A percentile compares a stretch with the other conserved stretches of the same genome.
These are phyloP conservation scores for Anseranas semipalmata DNA, from an alignment of 2,113 vertebrate species.

Conservation along the genomic window DNA sequence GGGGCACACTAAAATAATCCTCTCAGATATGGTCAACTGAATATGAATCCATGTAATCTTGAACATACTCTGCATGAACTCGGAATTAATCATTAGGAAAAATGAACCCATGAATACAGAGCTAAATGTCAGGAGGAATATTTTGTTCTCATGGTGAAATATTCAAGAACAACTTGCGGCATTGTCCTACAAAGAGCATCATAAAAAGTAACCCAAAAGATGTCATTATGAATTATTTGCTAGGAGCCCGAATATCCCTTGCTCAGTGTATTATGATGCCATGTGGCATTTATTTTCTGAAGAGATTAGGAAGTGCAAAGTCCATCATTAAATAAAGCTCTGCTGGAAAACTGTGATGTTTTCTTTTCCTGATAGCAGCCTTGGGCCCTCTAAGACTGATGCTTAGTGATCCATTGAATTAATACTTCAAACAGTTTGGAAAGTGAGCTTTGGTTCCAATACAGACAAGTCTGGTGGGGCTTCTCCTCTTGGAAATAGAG, in stretches of 20 bases:
- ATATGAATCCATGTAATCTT: slow-evolving; percentile 67
- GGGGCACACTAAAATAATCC: slow-evolving; percentile 69
- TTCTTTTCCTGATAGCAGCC: neutral
- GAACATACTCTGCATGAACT: slow-evolving; percentile 67
- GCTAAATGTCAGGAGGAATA: slow-evolving; percentile 51
- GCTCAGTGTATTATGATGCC: slow-evolving; percentile 10
- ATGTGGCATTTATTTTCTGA: slow-evolving; percentile 45
- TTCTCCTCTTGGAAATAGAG: accelerated
- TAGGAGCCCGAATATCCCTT: slow-evolving; percentile 9
- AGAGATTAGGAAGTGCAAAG: slow-evolving; percentile 41
- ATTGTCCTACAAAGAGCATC: slow-evolving; percentile 6
- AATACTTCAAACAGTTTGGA: slow-evolving; percentile 21
- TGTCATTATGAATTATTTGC: slow-evolving; percentile 14
- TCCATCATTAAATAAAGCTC: slow-evolving; percentile 39
- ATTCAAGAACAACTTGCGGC: slow-evolving; percentile 22
- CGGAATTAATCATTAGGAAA: slow-evolving; percentile 69
- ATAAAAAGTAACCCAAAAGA: slow-evolving; percentile 40
- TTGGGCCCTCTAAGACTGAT: neutral
- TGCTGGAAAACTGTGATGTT: neutral
- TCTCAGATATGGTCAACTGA: slow-evolving; percentile 72
- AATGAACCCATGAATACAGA: slow-evolving; percentile 43
- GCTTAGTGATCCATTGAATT: slow-evolving; percentile 20
- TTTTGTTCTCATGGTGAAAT: slow-evolving; percentile 46
- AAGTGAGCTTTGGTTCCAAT: neutral
- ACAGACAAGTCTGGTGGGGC: neutral